Evolutionary conservation across 2,113 vertebrate species (phyloP), one percentile per base, ranked within the genome.

Genomic region (Seriola quinqueradiata): DNA sequence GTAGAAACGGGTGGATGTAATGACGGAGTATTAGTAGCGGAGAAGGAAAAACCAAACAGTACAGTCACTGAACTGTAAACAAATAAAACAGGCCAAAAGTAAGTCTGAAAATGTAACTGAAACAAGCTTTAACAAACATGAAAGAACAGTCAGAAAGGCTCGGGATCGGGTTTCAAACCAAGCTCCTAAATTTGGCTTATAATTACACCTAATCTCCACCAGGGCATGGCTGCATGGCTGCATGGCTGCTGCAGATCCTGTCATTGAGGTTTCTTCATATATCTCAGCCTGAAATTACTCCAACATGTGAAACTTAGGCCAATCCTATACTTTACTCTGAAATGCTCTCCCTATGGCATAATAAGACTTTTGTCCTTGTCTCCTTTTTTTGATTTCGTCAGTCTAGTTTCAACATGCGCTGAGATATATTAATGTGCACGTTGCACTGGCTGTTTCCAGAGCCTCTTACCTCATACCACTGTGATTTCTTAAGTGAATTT

Each of bases 231-330:
- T 68, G 72, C 80, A 71, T 7, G 80, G 82, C 81, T 68, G 72
- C 57, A 5, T 25, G 32, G 50, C 74, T 65, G 81, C 48, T 52
- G 80, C 60, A 54, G 21, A 70, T 87, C 89, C 89, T 93, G 77
- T 91, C 86, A 93, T 92, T 94, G 79, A 84, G 83, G 90, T 89
- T 90, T 89, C 83, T 80, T 63, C 42, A 73, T 72, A 50, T 54
- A 64, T 28, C 76, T 58, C 10, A 65, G 40, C 72, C 89, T 85
- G 72, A 92, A 92, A 93, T 93, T 70, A 90, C 83, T 89, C 82
- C 87, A 84, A 79, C 82, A 75, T 82, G 74, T 65, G 50, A 52
- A 77, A 44, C n/a, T 13, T 1, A 10, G 52, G n/a, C 12, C 13
- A 25, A 65, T 52, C 75, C 70, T 50, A n/a, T 25, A 64, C 78